Base-by-base conservation (phyloP, 2,888 invertebrate genomes). In the Lottia scabra region DNA sequence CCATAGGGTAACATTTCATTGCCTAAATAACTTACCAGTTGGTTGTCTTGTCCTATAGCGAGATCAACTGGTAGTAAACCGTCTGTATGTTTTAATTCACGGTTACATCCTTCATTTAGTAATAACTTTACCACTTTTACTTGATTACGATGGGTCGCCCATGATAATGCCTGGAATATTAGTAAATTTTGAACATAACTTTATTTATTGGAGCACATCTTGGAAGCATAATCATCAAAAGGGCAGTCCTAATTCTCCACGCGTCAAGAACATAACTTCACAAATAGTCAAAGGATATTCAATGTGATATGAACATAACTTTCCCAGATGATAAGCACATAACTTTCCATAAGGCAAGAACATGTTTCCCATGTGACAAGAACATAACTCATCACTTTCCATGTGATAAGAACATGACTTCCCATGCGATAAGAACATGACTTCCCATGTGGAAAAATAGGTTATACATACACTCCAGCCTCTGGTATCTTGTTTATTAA, bases 381-480 rank as follows among this genome's bases (percentile, higher is more conserved):
- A n/a, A n/a, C n/a, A n/a, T n/a, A n/a, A n/a, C n/a, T n/a, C n/a
- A n/a, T n/a, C n/a, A n/a, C n/a, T n/a, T n/a, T n/a, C n/a, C n/a
- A n/a, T n/a, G n/a, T n/a, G n/a, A n/a, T n/a, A n/a, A n/a, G n/a
- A n/a, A n/a, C n/a, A n/a, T n/a, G n/a, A n/a, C n/a, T n/a, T n/a
- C n/a, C n/a, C n/a, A n/a, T n/a, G n/a, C n/a, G n/a, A n/a, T n/a
- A n/a, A n/a, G n/a, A n/a, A n/a, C n/a, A n/a, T n/a, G n/a, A n/a
- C n/a, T n/a, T n/a, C n/a, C n/a, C n/a, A n/a, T n/a, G n/a, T n/a
- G n/a, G n/a, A n/a, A n/a, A n/a, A n/a, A n/a, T n/a, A n/a, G n/a
- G n/a, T n/a, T n/a, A 30, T 45, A 75, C 85, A 76, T 79, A 88
- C 87, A 63, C 89, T 89, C 87, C 87, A 90, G 43, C 90, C 90